Conservation (phyloP, 2,888 invertebrate species). For the Hesperia comma region DNA sequence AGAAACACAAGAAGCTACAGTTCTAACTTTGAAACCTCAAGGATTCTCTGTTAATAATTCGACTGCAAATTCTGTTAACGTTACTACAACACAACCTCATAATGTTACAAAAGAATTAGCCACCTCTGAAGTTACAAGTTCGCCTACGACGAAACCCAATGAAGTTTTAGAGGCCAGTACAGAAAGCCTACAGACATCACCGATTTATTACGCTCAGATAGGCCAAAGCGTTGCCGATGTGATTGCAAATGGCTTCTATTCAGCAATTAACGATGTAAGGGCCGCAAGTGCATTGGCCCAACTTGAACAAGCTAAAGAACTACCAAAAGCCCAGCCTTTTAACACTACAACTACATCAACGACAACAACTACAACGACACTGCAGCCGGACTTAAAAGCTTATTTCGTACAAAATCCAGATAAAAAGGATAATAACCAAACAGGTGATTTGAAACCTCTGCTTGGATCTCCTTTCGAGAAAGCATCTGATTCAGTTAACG, state of each 20-base stretch:
- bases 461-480: conserved; percentile 68
- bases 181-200: conserved; percentile 62
- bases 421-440: conserved; percentile 56
- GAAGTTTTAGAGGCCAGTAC: conserved; percentile 58
- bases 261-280: conserved; percentile 85
- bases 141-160: conserved; percentile 64
- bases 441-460: conserved; percentile 62
- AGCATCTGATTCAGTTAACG: conserved; percentile 65
- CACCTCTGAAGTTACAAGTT: conserved; percentile 55
- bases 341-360: conserved; percentile 49
- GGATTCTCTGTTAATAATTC: conserved; percentile 54
- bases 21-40: conserved; percentile 64
- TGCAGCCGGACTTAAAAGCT: conserved; percentile 50
- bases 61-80: conserved; percentile 58
- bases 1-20: conserved; percentile 67
- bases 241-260: conserved; percentile 78
- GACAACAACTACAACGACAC: conserved; percentile 50
- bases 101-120: conserved; percentile 59
- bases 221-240: conserved; percentile 68
- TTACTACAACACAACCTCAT: conserved; percentile 57
- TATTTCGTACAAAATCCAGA: conserved; percentile 60
- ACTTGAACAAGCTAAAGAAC: conserved; percentile 80
- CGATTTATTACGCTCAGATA: conserved; percentile 78
- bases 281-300: conserved; percentile 85
- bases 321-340: conserved; percentile 30